A percentile compares a stretch with the other conserved stretches of the same genome.
Evolutionary conservation across 2,797 vertebrate genomes (phyloP).

Genomic region (Eulemur rubriventer): DNA sequence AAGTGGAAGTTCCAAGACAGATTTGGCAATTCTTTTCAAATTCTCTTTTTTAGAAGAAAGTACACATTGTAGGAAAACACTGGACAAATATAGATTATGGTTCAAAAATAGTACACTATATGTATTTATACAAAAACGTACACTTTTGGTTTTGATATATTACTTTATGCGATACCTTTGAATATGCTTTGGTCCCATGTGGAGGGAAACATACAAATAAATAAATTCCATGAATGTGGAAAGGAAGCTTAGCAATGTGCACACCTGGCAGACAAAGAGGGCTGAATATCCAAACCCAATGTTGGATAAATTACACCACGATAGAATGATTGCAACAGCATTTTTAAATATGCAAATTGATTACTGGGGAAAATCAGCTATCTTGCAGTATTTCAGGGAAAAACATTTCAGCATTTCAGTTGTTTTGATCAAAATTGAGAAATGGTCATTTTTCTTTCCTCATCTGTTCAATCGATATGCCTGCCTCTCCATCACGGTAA

Average conservation of each 20-base stretch:
- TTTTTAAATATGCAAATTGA: neutral
- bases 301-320: neutral
- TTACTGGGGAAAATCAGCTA: neutral
- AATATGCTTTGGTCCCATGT: neutral
- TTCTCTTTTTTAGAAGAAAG: constrained; percentile 71
- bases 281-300: neutral
- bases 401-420: neutral
- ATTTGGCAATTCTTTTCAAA: constrained; percentile 78
- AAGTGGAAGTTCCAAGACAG: constrained; percentile 81
- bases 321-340: neutral
- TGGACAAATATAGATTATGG: neutral
- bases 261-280: neutral
- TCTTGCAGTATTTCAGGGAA: neutral
- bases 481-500: neutral
- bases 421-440: neutral
- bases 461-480: neutral
- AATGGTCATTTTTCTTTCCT: neutral
- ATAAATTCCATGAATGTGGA: neutral
- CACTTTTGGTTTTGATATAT: neutral
- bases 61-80: constrained; percentile 33
- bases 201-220: constrained; percentile 8
- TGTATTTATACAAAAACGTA: neutral
- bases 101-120: neutral
- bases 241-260: neutral
- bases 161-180: constrained; percentile 6